Evolutionary conservation across 37 sponge, comb jelly and placozoan species (phyloP), one percentile per base, ranked within the genome.

Genomic region (Aphrocallistes beatrix): DNA sequence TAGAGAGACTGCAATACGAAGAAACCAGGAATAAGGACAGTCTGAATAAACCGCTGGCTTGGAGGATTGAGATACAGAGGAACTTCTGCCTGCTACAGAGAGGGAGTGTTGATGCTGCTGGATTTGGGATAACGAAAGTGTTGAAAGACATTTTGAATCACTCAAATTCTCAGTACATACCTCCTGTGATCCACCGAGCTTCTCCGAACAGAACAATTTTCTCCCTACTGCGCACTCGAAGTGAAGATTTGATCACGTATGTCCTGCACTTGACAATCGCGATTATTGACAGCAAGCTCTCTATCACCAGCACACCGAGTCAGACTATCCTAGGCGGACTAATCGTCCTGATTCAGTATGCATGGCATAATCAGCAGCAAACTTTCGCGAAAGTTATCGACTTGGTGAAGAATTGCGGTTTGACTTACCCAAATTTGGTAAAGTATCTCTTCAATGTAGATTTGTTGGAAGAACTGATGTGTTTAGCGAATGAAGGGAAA

Each of bases 361-460:
- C 75, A 13, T 60, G 75, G 75, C 75, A 60, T 60, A 13, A 60
- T 30, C 75, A 60, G 21, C 75, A 60, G n/a, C 75, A 60, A 60
- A 60, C 75, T 25, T 60, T 60, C 21, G 34, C 21, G 1, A 60
- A 60, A 60, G 21, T 60, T 19, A 60, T 60, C 3, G 75, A 60
- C 3, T 28, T 60, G n/a, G 21, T 60, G 3, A 60, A 28, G 34
- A 19, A 1, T 13, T 6, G 10, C 3, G 75, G 34, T 32, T 60
- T 60, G 1, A 60, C 10, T 13, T 60, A 60, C 21, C 75, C 75
- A 60, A 60, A 60, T 60, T 30, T 60, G 25, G n/a, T 60, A 19
- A 60, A 60, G n/a, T 60, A 60, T 13, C 21, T 60, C 3, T 60
- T 60, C 75, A 60, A 60, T 13, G 17, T 13, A 60, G 75, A 60